These are phyloP conservation scores for Malachius bipustulatus DNA, from an alignment of 2,888 invertebrate genomes.

Conservation along the genomic window DNA sequence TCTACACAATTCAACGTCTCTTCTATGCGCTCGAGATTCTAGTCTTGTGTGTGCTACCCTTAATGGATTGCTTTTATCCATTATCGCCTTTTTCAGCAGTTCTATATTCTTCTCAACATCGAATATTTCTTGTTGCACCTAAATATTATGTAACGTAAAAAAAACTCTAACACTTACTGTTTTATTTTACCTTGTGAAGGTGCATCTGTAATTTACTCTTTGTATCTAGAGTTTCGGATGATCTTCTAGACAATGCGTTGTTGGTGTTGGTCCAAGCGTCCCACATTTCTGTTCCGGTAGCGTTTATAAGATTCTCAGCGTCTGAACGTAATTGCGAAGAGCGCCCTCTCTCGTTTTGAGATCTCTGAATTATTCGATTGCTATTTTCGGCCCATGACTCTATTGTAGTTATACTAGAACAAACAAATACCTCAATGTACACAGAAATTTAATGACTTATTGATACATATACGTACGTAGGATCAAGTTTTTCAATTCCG, in stretches of 20 bases:
- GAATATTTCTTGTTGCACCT: conserved; percentile 84
- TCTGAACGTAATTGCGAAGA: conserved; percentile 67
- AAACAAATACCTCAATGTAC: no score
- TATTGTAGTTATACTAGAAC: conserved; percentile 67
- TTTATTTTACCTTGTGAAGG: conserved; percentile 52
- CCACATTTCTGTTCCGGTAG: conserved; percentile 75
- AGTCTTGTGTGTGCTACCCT: conserved; percentile 82
- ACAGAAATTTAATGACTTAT: no score
- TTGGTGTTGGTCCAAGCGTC: conserved; percentile 79
- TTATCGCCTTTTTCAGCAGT: conserved; percentile 76
- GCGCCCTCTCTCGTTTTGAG: conserved; percentile 70
- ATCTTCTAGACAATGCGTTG: conserved; percentile 62
- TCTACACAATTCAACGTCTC: conserved; percentile 80
- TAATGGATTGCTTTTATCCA: conserved; percentile 75
- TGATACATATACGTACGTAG: conserved; percentile 55
- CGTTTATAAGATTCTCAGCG: conserved; percentile 66
- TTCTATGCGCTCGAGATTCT: conserved; percentile 78
- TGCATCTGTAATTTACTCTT: conserved; percentile 76
- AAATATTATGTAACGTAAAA: conserved; percentile 10
- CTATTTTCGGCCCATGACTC: conserved; percentile 76
- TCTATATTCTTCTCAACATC: conserved; percentile 88
- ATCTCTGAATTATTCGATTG: conserved; percentile 60
- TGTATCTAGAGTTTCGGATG: conserved; percentile 67
- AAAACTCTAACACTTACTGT: no score
- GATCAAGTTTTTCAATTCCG: conserved; percentile 79